phyloP scores from a whole-genome alignment of 2,797 vertebrate genomes.

The Thamnophis elegans region DNA sequence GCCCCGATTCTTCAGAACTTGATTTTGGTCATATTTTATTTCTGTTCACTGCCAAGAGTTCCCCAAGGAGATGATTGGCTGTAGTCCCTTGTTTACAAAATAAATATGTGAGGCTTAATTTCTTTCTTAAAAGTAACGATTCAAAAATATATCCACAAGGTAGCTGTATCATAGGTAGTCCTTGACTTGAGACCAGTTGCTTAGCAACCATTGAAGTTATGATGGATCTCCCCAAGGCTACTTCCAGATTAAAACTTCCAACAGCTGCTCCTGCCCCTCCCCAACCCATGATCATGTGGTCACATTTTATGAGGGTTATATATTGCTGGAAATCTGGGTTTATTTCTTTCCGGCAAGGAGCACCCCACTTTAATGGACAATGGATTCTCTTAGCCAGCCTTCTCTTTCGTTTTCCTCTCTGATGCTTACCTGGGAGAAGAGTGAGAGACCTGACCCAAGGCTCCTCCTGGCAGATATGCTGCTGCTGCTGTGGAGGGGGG shows the following conservation, averaged over 20 bases:
- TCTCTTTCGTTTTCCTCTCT: neutral
- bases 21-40: neutral
- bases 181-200: too few relatives aligned
- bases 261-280: too few relatives aligned
- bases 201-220: too few relatives aligned
- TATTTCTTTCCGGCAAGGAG: too few relatives aligned
- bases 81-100: neutral
- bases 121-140: neutral
- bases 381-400: neutral
- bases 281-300: too few relatives aligned
- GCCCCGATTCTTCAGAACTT: neutral
- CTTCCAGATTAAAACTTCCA: too few relatives aligned
- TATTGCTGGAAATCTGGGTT: too few relatives aligned
- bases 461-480: neutral
- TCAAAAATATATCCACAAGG: neutral
- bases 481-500: neutral
- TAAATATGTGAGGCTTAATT: neutral
- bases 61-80: neutral
- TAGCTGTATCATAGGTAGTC: too few relatives aligned
- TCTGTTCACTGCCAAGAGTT: neutral
- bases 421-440: neutral
- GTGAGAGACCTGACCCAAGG: neutral
- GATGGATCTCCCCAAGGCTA: too few relatives aligned
- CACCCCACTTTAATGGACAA: too few relatives aligned
- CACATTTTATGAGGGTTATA: too few relatives aligned